A percentile compares a stretch with the other conserved stretches of the same genome.
phyloP scores from a whole-genome alignment of 2,113 vertebrate species.

The Cyrtonyx montezumae region DNA sequence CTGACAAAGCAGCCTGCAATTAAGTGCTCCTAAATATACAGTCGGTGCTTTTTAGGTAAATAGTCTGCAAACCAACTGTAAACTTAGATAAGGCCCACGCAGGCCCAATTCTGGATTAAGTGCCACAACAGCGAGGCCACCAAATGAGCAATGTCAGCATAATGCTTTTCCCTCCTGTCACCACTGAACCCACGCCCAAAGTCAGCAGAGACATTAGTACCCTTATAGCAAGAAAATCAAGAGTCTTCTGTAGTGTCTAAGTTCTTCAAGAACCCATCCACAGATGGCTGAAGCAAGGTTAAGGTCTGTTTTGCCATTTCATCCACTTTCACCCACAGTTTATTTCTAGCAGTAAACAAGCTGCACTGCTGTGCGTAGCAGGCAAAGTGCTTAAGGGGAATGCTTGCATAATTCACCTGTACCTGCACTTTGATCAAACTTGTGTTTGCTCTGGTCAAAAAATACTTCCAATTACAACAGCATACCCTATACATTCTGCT shows the following conservation, averaged over 20 bases:
- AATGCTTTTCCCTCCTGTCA: conserved; percentile 20
- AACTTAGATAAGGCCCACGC: not conserved
- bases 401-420: not conserved
- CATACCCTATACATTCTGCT: not conserved
- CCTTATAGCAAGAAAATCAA: too few relatives aligned
- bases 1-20: not conserved
- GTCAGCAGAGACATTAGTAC: not conserved
- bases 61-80: not conserved
- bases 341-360: not conserved
- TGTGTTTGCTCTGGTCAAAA: not conserved
- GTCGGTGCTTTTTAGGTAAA: not conserved
- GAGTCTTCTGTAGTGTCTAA: too few relatives aligned
- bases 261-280: not conserved
- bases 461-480: not conserved
- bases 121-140: conserved; percentile 1
- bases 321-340: not conserved
- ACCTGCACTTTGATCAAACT: not conserved
- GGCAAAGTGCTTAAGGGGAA: not conserved
- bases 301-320: not conserved
- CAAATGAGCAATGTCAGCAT: conserved; percentile 21
- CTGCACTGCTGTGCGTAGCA: not conserved
- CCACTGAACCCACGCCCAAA: not conserved
- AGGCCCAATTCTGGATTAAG: not conserved
- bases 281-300: not conserved
- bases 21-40: not conserved